A percentile compares a stretch with the other conserved stretches of the same genome.
Conservation (phyloP, 2,888 invertebrate species). For the Polyommatus icarus region DNA sequence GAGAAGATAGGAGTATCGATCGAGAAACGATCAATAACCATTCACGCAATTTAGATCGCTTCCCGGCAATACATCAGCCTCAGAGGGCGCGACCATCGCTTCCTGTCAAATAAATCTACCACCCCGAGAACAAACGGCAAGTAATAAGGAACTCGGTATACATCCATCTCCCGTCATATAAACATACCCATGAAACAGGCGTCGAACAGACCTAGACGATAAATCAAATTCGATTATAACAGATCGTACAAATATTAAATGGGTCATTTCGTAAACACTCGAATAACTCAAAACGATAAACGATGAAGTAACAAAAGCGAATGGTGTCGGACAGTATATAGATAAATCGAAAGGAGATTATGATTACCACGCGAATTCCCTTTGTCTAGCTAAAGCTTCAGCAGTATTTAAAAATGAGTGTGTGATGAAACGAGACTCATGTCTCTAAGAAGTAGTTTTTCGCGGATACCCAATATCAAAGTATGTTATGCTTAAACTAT, state of each 20-base stretch:
- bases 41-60: constrained; percentile 21
- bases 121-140: constrained; percentile 66
- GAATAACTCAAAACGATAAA: constrained; percentile 31
- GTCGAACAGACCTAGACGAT: constrained; percentile 49
- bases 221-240: constrained; percentile 62
- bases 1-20: constrained; percentile 1
- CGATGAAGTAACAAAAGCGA: constrained; percentile 25
- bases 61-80: constrained; percentile 30
- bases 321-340: not conserved
- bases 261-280: constrained; percentile 52
- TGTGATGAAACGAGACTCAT: not conserved
- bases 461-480: no score
- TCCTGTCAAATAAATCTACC: constrained; percentile 70
- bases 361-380: not conserved
- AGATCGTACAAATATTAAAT: constrained; percentile 54
- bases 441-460: not conserved
- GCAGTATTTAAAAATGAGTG: not conserved
- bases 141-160: constrained; percentile 65
- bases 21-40: constrained; percentile 19
- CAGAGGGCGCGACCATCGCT: constrained; percentile 62
- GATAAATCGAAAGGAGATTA: constrained; percentile 22
- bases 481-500: no score
- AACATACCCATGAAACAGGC: constrained; percentile 41
- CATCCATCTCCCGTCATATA: constrained; percentile 71
- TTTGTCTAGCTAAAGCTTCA: not conserved